phyloP scores from a whole-genome alignment of 2,888 invertebrate genomes.

The Emmelina monodactyla region DNA sequence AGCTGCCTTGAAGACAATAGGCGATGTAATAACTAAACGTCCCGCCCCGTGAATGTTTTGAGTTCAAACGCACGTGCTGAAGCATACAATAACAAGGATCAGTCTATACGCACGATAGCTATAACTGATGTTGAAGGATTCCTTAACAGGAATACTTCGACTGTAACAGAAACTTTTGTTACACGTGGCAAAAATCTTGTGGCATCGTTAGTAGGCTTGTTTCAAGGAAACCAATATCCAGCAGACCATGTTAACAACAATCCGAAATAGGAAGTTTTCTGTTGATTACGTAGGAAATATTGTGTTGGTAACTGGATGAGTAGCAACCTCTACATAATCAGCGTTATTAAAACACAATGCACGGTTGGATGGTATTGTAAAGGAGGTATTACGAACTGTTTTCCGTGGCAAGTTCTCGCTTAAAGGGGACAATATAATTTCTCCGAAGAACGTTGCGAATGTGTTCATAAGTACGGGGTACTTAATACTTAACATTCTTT shows the following conservation, averaged over 20 bases:
- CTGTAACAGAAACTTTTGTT: no score
- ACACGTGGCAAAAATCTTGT: no score
- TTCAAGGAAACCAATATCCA: slow-evolving; percentile 23
- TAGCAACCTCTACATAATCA: slow-evolving; percentile 26
- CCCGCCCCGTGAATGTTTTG: no score
- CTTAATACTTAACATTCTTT: neutral
- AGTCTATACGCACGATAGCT: no score
- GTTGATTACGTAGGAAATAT: slow-evolving; percentile 39
- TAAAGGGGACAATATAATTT: neutral
- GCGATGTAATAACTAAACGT: no score
- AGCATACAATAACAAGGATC: no score
- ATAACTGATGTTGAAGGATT: no score
- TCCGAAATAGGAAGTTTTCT: slow-evolving; percentile 28
- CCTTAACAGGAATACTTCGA: no score
- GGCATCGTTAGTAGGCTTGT: no score
- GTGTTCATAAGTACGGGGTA: neutral
- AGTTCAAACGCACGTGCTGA: no score
- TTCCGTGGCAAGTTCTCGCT: slow-evolving; percentile 40
- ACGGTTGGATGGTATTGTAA: slow-evolving; percentile 38
- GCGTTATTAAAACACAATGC: slow-evolving; percentile 41
- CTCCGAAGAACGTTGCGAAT: neutral
- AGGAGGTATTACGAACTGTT: slow-evolving; percentile 33
- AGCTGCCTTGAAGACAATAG: no score
- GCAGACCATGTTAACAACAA: slow-evolving; percentile 28
- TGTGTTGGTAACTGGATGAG: neutral